These are phyloP conservation scores for Chaitophorus viminalis DNA, from an alignment of 2,888 invertebrate species.

Conservation along the genomic window DNA sequence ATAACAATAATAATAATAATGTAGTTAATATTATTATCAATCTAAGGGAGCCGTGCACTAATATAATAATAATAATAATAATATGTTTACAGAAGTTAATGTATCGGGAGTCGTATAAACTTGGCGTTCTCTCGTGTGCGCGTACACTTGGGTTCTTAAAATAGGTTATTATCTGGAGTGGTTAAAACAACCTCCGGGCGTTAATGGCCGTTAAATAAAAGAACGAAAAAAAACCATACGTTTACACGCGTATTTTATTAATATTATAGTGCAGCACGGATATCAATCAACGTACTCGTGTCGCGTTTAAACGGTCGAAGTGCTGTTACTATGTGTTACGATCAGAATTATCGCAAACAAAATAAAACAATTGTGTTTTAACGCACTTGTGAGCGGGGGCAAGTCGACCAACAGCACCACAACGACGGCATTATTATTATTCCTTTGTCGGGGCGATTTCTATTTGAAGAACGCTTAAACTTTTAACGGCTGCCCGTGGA, in stretches of 20 bases:
- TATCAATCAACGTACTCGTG: not conserved
- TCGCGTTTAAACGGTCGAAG: not conserved
- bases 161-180: conserved; percentile 1
- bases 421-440: not conserved
- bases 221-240: too few species aligned
- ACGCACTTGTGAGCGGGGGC: not conserved
- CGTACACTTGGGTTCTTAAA: not conserved
- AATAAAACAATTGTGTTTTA: conserved; percentile 20
- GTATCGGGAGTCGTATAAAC: conserved; percentile 17
- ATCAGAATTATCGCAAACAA: not conserved
- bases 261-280: too few species aligned
- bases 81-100: not conserved
- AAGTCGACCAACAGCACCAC: too few species aligned
- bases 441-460: not conserved
- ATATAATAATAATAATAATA: not conserved
- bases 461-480: not conserved
- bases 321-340: not conserved
- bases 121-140: not conserved
- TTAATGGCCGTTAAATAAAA: not conserved
- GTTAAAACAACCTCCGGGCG: conserved; percentile 15
- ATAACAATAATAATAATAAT: too few species aligned
- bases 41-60: not conserved
- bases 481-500: not conserved
- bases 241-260: too few species aligned
- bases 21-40: not conserved